Evolutionary conservation across 2,888 invertebrate genomes (phyloP), one percentile per base, ranked within the genome.

Genomic region (Spicauda simplicius): DNA sequence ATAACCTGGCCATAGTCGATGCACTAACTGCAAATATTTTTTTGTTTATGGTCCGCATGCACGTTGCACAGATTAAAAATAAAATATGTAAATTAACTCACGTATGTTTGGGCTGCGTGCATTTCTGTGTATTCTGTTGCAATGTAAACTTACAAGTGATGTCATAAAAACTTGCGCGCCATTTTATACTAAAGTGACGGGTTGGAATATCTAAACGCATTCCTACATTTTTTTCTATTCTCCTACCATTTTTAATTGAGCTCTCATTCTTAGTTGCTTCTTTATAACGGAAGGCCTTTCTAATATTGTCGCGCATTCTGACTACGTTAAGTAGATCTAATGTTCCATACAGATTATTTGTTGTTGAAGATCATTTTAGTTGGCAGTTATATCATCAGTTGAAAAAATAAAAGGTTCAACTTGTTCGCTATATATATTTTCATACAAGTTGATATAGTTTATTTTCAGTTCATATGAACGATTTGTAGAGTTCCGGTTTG

Each of bases 151-250:
- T 74, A 80, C 79, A 82, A 84, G 78, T 90, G 89, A 84, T 87
- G 86, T 80, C 86, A 87, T 81, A 86, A 85, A 79, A 75, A 73
- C 75, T 52, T 18, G 70, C 69, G 71, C 75, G 77, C 78, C 76
- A 73, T 84, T 64, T 85, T 91, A 91, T 91, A 91, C 75, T 74
- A 45, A 75, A 82, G 89, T 85, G 87, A 89, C 88, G 77, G 88
- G 80, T 76, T 76, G 73, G 72, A 74, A 73, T 74, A 74, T 73
- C 74, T 73, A 67, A 71, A 71, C 71, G 71, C 75, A 77, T 74
- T 74, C 75, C 71, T 65, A 63, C 71, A 69, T 25, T 72, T 71
- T 69, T 72, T 74, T 67, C 59, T 64, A 63, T 41, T 55, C n/a
- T 48, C 33, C 60, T 12, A 30, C 72, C 73, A 72, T 37, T 70